These are phyloP conservation scores for Petrolisthes cinctipes DNA, from an alignment of 2,888 invertebrate genomes.

Conservation along the genomic window DNA sequence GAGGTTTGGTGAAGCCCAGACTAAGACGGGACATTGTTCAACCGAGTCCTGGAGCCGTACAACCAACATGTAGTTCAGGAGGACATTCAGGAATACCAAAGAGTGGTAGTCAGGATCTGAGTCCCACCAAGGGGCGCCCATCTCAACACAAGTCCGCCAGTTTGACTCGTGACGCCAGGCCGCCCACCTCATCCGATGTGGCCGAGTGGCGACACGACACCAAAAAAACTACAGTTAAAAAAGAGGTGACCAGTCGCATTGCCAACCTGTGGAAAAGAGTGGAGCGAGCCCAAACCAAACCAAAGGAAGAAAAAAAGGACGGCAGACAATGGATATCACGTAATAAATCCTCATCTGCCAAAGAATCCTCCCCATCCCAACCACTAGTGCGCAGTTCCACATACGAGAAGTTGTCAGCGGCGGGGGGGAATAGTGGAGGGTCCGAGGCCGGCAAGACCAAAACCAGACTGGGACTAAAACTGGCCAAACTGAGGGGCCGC, in stretches of 20 bases:
- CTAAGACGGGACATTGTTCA: slow-evolving; percentile 64
- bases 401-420: slow-evolving; percentile 69
- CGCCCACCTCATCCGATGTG: slow-evolving; percentile 62
- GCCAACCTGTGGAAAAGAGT: slow-evolving; percentile 85
- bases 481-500: slow-evolving; percentile 60
- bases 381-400: slow-evolving; percentile 68
- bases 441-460: slow-evolving; percentile 52
- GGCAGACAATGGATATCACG: slow-evolving; percentile 76
- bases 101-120: slow-evolving; percentile 55
- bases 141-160: slow-evolving; percentile 58
- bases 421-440: slow-evolving; percentile 21
- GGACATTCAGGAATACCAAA: slow-evolving; percentile 52
- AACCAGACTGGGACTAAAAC: slow-evolving; percentile 60
- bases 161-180: slow-evolving; percentile 58
- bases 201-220: slow-evolving; percentile 59
- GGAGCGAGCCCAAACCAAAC: slow-evolving; percentile 75
- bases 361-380: slow-evolving; percentile 36
- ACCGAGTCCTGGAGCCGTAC: slow-evolving; percentile 58
- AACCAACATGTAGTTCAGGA: slow-evolving; percentile 5
- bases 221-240: slow-evolving; percentile 69
- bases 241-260: slow-evolving; percentile 82
- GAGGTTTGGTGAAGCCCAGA: slow-evolving; percentile 59
- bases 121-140: slow-evolving; percentile 45
- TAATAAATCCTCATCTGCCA: slow-evolving; percentile 35
- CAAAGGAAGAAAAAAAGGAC: slow-evolving; percentile 72